Base-by-base conservation (phyloP, 2,113 vertebrate species). In the Raja brachyura region DNA sequence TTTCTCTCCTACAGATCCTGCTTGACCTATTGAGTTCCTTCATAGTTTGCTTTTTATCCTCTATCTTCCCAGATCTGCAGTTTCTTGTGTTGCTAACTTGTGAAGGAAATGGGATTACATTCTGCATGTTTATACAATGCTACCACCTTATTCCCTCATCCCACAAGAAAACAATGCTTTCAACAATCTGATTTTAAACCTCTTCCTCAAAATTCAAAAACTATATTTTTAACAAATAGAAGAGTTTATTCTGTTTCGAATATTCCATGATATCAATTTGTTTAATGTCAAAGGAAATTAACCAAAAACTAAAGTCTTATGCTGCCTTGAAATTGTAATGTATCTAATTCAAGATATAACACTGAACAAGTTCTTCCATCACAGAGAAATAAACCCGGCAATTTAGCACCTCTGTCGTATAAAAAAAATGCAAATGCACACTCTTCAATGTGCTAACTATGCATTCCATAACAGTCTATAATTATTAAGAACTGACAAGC, bases 401-500 rank as follows among this genome's bases (percentile, higher is more conserved):
- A 96, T 97, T 96, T 96, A 97, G 96, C 97, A 96, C 94, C 96
- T 97, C 96, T 96, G 97, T 97, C 97, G 97, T 97, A 97, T 96
- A 97, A 96, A 97, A 97, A 97, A 97, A 97, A 96, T 95, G 97
- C 96, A 96, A 97, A 97, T 97, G 96, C 97, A 95, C 96, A 96
- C 96, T 96, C 97, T 97, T 97, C 96, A 96, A 96, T 96, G 95
- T 97, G 97, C 96, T 97, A 97, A 97, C 96, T 97, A 97, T 97
- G 97, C 96, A 97, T 97, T 97, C 96, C 96, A 97, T 97, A 97
- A 97, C 97, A 97, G 97, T 96, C 96, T 96, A 96, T 97, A 97
- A 97, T 97, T 97, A 97, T 97, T 96, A 96, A 97, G 96, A 97
- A 97, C 96, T 97, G 97, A 96, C 96, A 97, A 97, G 96, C 56